Percentiles rank a stretch among this genome's conserved stretches.
phyloP scores from a whole-genome alignment of 2,888 invertebrate genomes.

The Gymnosoma rotundatum region DNA sequence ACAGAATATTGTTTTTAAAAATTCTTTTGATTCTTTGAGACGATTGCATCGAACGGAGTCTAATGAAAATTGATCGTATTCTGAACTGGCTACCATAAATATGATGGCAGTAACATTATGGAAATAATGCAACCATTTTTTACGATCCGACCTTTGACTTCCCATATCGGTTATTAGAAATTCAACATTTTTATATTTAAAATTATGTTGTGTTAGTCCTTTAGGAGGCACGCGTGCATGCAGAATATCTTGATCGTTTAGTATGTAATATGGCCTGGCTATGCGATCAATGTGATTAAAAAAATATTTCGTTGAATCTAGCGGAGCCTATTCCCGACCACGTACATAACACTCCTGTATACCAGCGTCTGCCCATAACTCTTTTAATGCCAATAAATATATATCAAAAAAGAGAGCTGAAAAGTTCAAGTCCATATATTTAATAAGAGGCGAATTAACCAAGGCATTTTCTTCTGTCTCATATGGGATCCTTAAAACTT shows the following conservation, averaged over 20 bases:
- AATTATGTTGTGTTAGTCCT: constrained; percentile 40
- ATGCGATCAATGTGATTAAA: constrained; percentile 87
- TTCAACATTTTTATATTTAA: constrained; percentile 84
- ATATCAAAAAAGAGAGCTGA: constrained; percentile 75
- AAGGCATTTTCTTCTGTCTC: constrained; percentile 32
- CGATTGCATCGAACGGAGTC: constrained; percentile 98
- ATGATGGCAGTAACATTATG: constrained; percentile 59
- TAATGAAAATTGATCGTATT: constrained; percentile 97
- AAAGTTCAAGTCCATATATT: constrained; percentile 25
- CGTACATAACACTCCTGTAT: constrained; percentile 98
- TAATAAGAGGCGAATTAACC: constrained; percentile 38
- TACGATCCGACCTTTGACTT: constrained; percentile 39
- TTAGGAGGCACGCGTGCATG: constrained; percentile 43
- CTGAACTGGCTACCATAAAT: constrained; percentile 84
- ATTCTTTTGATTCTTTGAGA: constrained; percentile 99
- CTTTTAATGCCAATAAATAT: constrained; percentile 89
- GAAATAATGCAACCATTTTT: constrained; percentile 63
- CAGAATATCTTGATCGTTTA: constrained; percentile 60
- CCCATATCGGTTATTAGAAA: constrained; percentile 96
- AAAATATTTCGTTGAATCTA: constrained; percentile 98
- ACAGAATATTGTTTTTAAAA: constrained; percentile 99
- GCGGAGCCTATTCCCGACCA: constrained; percentile 97
- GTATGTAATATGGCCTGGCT: constrained; percentile 43
- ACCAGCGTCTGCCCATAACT: constrained; percentile 95
- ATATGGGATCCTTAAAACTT: constrained; percentile 38